Percentiles rank a stretch among this genome's conserved stretches.
phyloP scores from a whole-genome alignment of 2,888 invertebrate genomes.

The Drosophila koepferae region DNA sequence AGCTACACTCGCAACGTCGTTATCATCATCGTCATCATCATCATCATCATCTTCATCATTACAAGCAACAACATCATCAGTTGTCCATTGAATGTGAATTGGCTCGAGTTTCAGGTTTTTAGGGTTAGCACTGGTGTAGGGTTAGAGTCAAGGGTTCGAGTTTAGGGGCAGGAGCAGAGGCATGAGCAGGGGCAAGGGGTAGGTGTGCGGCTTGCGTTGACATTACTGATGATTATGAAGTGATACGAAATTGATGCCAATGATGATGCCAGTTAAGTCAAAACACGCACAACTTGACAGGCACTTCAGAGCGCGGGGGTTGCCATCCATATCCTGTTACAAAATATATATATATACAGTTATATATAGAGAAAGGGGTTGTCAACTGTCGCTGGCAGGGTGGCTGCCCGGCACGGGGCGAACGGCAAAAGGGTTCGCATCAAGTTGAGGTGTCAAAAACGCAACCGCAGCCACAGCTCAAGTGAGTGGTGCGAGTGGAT shows the following conservation, averaged over 20 bases:
- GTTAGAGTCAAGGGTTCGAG: constrained; percentile 1
- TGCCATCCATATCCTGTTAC: constrained; percentile 64
- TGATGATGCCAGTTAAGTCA: constrained; percentile 74
- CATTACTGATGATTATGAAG: constrained; percentile 76
- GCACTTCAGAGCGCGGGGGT: constrained; percentile 27
- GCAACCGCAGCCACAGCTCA: constrained; percentile 40
- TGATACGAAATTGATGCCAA: constrained; percentile 80
- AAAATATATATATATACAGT: constrained; percentile 3
- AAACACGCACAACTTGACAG: constrained; percentile 67
- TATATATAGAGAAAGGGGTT: constrained; percentile 49
- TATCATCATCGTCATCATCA: constrained; percentile 23
- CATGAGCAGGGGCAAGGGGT: neutral
- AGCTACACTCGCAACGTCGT: constrained; percentile 32
- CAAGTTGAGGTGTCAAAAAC: constrained; percentile 67
- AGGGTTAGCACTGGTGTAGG: constrained; percentile 1
- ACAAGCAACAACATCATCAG: constrained; percentile 29
- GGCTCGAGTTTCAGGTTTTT: constrained; percentile 6
- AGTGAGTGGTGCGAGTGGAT: constrained; percentile 4
- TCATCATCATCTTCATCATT: constrained; percentile 15
- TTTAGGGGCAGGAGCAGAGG: constrained; percentile 2
- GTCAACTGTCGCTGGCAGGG: constrained; percentile 18
- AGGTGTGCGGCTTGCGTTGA: constrained; percentile 57
- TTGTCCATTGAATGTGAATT: constrained; percentile 27
- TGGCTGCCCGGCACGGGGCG: constrained; percentile 10
- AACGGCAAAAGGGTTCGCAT: constrained; percentile 46